These are phyloP conservation scores for Xenopus laevis DNA, from an alignment of 2,113 vertebrate species.

Conservation along the genomic window DNA sequence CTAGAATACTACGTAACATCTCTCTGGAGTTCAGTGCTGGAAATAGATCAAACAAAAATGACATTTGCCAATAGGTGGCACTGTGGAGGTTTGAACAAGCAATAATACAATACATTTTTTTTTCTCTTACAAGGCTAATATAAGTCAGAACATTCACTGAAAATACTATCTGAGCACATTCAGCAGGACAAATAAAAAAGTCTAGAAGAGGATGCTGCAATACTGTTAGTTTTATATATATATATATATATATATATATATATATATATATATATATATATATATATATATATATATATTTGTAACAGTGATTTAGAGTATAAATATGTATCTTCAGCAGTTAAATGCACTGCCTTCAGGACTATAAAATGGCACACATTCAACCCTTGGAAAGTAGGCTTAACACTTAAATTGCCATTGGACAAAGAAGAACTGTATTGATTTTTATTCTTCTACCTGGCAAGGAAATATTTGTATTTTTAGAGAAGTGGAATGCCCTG, in stretches of 20 bases:
- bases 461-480: too few relatives aligned
- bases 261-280: not conserved
- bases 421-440: too few relatives aligned
- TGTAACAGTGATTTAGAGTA: too few relatives aligned
- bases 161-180: slow-evolving; percentile 20
- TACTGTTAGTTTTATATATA: not conserved
- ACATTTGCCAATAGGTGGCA: slow-evolving; percentile 87
- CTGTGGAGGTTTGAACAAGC: slow-evolving; percentile 80
- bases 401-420: too few relatives aligned
- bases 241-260: not conserved
- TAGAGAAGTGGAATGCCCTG: too few relatives aligned
- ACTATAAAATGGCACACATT: too few relatives aligned
- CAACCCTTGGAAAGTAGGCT: too few relatives aligned
- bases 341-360: too few relatives aligned
- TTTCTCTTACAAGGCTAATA: slow-evolving; percentile 12
- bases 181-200: slow-evolving; percentile 14
- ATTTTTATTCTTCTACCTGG: too few relatives aligned
- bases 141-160: slow-evolving; percentile 23
- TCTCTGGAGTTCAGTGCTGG: slow-evolving; percentile 36
- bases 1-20: not conserved
- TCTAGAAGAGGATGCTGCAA: not conserved
- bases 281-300: too few relatives aligned
- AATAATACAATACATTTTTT: slow-evolving; percentile 6
- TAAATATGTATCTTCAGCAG: too few relatives aligned
- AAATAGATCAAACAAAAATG: slow-evolving; percentile 55